A percentile compares a stretch with the other conserved stretches of the same genome.
Evolutionary conservation across 2,113 vertebrate genomes (phyloP).

Genomic region (Sceloporus undulatus): DNA sequence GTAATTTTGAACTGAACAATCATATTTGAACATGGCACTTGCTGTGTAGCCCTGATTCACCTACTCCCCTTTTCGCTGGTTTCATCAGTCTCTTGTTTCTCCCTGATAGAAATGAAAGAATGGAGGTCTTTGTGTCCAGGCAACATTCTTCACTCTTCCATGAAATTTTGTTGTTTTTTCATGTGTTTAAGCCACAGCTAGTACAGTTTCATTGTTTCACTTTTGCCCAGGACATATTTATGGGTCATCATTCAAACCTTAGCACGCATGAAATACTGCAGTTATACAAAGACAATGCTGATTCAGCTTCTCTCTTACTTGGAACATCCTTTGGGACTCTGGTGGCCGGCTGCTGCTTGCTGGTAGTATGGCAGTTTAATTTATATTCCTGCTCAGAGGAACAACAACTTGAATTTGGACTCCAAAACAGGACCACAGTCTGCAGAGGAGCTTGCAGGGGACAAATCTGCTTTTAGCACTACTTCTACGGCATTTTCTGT

Average conservation of each 20-base stretch:
- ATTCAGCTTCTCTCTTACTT: background rate
- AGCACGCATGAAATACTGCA: background rate
- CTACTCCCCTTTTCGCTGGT: background rate
- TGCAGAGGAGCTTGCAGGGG: no score
- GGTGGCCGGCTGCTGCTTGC: background rate
- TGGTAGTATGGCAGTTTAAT: no score
- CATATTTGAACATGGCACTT: no score
- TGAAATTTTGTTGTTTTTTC: background rate
- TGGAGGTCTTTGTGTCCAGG: background rate
- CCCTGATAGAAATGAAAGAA: background rate
- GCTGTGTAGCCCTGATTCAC: no score
- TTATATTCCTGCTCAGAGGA: no score
- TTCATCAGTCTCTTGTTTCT: background rate
- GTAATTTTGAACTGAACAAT: no score
- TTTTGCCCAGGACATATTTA: background rate
- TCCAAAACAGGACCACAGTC: no score
- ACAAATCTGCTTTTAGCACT: no score
- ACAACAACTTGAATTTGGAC: no score
- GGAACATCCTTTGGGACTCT: background rate
- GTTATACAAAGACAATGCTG: no score
- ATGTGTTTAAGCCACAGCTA: background rate
- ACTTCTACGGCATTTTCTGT: no score
- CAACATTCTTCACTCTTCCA: background rate
- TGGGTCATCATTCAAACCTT: background rate
- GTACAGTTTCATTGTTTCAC: background rate